These are phyloP conservation scores for Amphiprion percula DNA, from an alignment of 2,113 vertebrate species.

Conservation along the genomic window DNA sequence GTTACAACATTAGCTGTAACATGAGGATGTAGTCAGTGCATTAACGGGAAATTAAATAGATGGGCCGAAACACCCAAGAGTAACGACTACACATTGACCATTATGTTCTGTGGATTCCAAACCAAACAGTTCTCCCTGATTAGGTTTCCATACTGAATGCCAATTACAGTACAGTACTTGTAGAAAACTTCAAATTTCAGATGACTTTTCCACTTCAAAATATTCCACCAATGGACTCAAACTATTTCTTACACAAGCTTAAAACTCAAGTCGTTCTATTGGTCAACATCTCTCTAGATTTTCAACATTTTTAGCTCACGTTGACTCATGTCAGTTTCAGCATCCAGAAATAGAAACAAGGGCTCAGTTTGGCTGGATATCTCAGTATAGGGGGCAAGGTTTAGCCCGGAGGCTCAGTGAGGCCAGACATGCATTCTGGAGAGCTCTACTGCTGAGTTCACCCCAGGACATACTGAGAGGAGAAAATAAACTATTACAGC, in stretches of 20 bases:
- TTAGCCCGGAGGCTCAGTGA: conserved; percentile 40
- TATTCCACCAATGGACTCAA: background rate
- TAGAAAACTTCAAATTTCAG: conserved; percentile 15
- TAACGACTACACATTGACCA: conserved; percentile 14
- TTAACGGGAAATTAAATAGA: conserved; percentile 58
- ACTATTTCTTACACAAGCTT: background rate
- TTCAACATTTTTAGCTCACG: conserved; percentile 7
- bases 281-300: conserved; percentile 2
- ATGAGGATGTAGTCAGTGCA: conserved; percentile 33
- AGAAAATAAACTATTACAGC: conserved; percentile 72
- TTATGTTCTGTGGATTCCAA: conserved; percentile 49
- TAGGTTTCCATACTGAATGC: conserved; percentile 21
- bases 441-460: conserved; percentile 57
- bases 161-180: conserved; percentile 27
- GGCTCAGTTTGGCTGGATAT: conserved; percentile 37
- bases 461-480: conserved; percentile 50
- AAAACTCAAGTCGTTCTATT: background rate
- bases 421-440: conserved; percentile 47
- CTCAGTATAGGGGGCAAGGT: conserved; percentile 38
- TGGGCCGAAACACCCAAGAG: conserved; percentile 53
- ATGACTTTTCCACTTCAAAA: conserved; percentile 11
- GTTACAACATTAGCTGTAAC: conserved; percentile 48
- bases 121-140: conserved; percentile 50
- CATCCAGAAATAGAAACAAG: conserved; percentile 45
- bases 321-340: conserved; percentile 36